Evolutionary conservation across 1,140 invertebrate species (phyloP).

Genomic region (Pseudomyrmex cubaensis): DNA sequence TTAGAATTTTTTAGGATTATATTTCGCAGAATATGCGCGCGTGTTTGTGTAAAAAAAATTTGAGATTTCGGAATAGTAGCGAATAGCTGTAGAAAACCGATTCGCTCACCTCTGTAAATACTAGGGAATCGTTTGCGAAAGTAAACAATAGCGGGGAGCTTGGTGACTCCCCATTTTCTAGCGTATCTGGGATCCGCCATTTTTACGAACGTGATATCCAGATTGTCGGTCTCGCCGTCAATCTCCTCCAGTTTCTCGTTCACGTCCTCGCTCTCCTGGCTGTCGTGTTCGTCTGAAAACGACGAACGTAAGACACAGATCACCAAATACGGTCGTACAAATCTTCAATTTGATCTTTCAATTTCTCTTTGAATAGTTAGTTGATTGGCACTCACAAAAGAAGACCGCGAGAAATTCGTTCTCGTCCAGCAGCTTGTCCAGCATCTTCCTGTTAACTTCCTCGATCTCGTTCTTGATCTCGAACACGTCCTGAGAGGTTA

Average conservation of each 20-base stretch:
- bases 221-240: constrained; percentile 96
- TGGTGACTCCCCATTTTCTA: constrained; percentile 97
- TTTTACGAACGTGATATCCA: constrained; percentile 98
- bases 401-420: constrained; percentile 98
- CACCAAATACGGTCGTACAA: not conserved
- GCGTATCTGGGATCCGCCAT: constrained; percentile 96
- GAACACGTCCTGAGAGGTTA: constrained; percentile 97
- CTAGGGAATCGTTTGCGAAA: constrained; percentile 97
- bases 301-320: not conserved
- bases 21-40: too few relatives aligned
- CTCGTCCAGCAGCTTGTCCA: constrained; percentile 96
- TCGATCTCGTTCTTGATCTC: constrained; percentile 98
- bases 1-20: too few relatives aligned
- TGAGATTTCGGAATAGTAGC: too few relatives aligned
- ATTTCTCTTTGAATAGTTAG: too few relatives aligned
- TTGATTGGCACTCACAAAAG: constrained; percentile 91
- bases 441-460: constrained; percentile 97
- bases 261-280: constrained; percentile 91
- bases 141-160: constrained; percentile 96
- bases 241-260: constrained; percentile 95
- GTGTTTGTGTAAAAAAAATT: too few relatives aligned
- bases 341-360: not conserved
- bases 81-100: not conserved
- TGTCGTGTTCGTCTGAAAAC: constrained; percentile 91
- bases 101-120: constrained; percentile 93